Percentiles rank a stretch among this genome's conserved stretches.
Evolutionary conservation across 2,888 invertebrate genomes (phyloP).

Genomic region (Scaptomyza caliginosa): DNA sequence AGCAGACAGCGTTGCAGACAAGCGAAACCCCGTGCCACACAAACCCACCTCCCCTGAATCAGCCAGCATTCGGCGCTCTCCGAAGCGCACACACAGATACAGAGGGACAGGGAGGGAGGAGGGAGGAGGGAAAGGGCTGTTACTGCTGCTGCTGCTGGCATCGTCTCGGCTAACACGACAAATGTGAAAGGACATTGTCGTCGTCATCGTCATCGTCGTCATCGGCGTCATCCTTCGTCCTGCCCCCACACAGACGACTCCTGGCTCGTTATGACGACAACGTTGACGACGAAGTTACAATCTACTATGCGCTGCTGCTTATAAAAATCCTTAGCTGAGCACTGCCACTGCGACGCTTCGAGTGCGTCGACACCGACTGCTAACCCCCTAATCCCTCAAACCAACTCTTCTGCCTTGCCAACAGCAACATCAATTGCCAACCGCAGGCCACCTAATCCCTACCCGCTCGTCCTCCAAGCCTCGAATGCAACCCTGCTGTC

Average conservation of each 20-base stretch:
- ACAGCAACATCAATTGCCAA: too few species aligned
- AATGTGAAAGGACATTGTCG: conserved; percentile 80
- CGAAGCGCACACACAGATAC: conserved; percentile 7
- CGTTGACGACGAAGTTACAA: conserved; percentile 54
- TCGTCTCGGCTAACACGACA: conserved; percentile 76
- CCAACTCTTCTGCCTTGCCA: too few species aligned
- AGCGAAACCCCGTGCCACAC: conserved; percentile 47
- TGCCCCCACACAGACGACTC: conserved; percentile 46
- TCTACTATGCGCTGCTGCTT: conserved; percentile 18
- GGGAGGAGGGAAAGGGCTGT: conserved; percentile 7
- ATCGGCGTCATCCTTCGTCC: conserved; percentile 44
- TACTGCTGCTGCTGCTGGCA: conserved; percentile 40
- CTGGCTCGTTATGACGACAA: conserved; percentile 59
- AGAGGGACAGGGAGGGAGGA: neutral
- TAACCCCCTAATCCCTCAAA: neutral
- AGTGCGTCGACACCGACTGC: conserved; percentile 77
- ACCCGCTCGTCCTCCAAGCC: neutral
- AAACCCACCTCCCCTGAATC: conserved; percentile 7
- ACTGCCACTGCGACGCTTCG: conserved; percentile 41
- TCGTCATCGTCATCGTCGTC: conserved; percentile 46
- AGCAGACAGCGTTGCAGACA: conserved; percentile 77
- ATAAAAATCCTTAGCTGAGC: conserved; percentile 3
- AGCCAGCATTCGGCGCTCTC: conserved; percentile 34
- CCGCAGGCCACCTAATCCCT: neutral
- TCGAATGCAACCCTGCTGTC: too few species aligned